Conservation (phyloP, 2,113 vertebrate genomes). For the Mugil cephalus region DNA sequence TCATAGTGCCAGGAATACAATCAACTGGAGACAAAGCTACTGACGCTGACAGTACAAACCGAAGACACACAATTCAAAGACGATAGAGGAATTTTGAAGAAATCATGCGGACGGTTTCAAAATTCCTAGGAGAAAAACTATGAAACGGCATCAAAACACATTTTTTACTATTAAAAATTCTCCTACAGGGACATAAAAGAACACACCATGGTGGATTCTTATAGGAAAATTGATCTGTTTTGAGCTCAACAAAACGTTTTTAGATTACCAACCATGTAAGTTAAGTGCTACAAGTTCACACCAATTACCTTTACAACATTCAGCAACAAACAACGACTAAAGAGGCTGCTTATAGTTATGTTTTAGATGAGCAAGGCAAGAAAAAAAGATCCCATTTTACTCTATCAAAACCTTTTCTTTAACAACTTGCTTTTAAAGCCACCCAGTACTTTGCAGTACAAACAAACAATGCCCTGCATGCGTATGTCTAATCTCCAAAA, state of each 20-base stretch:
- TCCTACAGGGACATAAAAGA: conserved; percentile 3
- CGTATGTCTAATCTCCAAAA: conserved; percentile 16
- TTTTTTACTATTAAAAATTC: conserved; percentile 26
- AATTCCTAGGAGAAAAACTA: conserved; percentile 7
- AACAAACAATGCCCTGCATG: conserved; percentile 4
- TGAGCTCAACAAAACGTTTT: conserved; percentile 28
- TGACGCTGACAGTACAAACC: conserved; percentile 52
- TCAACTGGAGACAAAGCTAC: conserved; percentile 57
- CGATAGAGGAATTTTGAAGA: conserved; percentile 36
- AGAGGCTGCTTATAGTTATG: conserved; percentile 32
- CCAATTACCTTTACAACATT: conserved; percentile 10
- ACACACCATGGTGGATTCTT: not conserved
- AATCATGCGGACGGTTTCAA: conserved; percentile 18
- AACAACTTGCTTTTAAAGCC: conserved; percentile 33
- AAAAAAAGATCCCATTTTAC: conserved; percentile 33
- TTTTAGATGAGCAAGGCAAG: conserved; percentile 63
- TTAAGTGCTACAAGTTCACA: conserved; percentile 28
- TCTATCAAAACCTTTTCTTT: conserved; percentile 40
- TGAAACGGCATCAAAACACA: conserved; percentile 40
- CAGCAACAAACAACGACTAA: conserved; percentile 11
- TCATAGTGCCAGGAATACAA: conserved; percentile 83
- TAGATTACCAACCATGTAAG: not conserved
- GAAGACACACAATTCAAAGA: conserved; percentile 61
- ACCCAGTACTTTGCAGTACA: conserved; percentile 2
- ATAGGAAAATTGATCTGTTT: conserved; percentile 18